phyloP scores from a whole-genome alignment of 2,888 invertebrate species.

The Euplexia lucipara region DNA sequence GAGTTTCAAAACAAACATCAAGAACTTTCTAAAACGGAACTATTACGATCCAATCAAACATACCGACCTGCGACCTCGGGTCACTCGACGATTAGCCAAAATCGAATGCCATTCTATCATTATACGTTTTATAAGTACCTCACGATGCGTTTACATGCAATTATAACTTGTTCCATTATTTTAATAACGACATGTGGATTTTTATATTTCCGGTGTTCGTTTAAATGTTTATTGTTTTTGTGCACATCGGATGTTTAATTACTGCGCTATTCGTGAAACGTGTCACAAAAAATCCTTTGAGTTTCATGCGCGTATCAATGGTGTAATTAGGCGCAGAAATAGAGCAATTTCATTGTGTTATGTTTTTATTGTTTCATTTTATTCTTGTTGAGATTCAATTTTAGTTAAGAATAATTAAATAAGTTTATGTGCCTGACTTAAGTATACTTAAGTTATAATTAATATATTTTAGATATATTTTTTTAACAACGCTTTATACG shows the following conservation, averaged over 20 bases:
- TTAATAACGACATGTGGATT: constrained; percentile 56
- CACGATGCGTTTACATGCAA: constrained; percentile 67
- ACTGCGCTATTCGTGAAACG: constrained; percentile 39
- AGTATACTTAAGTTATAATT: no score
- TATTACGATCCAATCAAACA: constrained; percentile 61
- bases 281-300: constrained; percentile 47
- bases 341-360: constrained; percentile 34
- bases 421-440: no score
- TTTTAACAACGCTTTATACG: no score
- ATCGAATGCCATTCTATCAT: constrained; percentile 60
- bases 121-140: constrained; percentile 54
- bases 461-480: no score
- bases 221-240: constrained; percentile 47
- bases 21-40: constrained; percentile 62
- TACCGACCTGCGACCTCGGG: constrained; percentile 56
- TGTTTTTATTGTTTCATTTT: constrained; percentile 21
- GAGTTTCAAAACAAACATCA: constrained; percentile 57
- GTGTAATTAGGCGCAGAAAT: constrained; percentile 44
- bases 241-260: constrained; percentile 57
- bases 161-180: constrained; percentile 66
- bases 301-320: constrained; percentile 25
- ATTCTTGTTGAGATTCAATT: constrained; percentile 3
- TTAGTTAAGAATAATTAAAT: background rate
- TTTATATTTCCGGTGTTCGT: constrained; percentile 62
- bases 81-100: constrained; percentile 61